phyloP scores from a whole-genome alignment of 2,113 vertebrate species.

The Ophiodon elongatus region DNA sequence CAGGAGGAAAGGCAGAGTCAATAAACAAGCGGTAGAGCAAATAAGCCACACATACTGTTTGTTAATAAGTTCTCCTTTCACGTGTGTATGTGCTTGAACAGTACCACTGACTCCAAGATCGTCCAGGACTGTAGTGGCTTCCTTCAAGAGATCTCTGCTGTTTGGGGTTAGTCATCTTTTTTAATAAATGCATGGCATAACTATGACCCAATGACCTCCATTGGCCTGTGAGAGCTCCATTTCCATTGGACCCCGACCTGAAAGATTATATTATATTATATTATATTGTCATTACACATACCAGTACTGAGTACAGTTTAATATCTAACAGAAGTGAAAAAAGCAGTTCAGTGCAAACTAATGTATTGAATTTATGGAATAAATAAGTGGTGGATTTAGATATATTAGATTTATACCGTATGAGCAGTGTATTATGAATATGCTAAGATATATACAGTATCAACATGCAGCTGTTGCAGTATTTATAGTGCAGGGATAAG shows the following conservation, averaged over 20 bases:
- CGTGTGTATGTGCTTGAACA: constrained; percentile 50
- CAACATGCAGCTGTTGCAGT: not conserved
- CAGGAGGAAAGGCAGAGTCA: constrained; percentile 82
- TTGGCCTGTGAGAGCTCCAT: not conserved
- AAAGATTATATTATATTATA: not conserved
- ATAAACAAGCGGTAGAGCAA: constrained; percentile 85
- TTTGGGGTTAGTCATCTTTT: not conserved
- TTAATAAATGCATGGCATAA: not conserved
- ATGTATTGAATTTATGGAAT: not conserved
- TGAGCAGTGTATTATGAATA: too few relatives aligned
- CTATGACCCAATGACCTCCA: not conserved
- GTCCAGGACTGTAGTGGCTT: not conserved
- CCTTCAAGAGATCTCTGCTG: not conserved
- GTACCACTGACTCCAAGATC: constrained; percentile 24
- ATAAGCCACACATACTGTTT: constrained; percentile 83
- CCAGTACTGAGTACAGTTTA: not conserved
- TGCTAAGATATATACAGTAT: not conserved
- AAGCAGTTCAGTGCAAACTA: not conserved
- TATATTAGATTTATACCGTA: not conserved
- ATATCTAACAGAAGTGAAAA: not conserved
- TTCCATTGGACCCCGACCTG: not conserved
- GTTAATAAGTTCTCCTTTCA: constrained; percentile 61
- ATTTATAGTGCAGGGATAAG: too few relatives aligned
- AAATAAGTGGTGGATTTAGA: not conserved
- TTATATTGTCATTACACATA: not conserved